A percentile compares a stretch with the other conserved stretches of the same genome.
Evolutionary conservation across 2,888 invertebrate genomes (phyloP).

Genomic region (Digitonthophagus gazella): DNA sequence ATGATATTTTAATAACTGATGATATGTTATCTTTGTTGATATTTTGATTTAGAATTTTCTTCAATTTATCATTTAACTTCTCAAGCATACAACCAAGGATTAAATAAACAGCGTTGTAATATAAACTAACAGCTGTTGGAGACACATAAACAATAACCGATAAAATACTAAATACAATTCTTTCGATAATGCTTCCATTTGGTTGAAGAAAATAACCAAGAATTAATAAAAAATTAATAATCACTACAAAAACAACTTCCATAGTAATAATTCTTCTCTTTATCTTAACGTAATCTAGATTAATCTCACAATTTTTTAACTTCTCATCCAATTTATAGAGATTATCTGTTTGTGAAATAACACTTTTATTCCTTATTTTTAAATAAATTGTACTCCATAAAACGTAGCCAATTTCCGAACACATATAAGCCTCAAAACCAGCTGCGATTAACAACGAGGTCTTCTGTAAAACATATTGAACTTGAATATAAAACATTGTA

Average conservation of each 20-base stretch:
- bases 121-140: background rate
- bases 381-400: background rate
- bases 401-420: background rate
- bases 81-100: background rate
- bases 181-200: background rate
- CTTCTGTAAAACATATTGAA: background rate
- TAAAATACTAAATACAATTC: background rate
- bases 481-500: background rate
- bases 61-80: background rate
- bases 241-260: background rate
- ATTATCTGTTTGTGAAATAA: background rate
- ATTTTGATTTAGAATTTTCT: background rate
- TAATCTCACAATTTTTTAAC: background rate
- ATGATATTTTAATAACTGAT: no score
- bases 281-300: background rate
- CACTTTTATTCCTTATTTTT: background rate
- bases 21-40: background rate
- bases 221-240: background rate
- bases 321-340: background rate
- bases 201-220: background rate
- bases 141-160: background rate
- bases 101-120: background rate
- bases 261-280: background rate
- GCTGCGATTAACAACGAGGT: background rate
- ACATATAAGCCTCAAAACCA: background rate